phyloP scores from a whole-genome alignment of 2,888 invertebrate genomes.

The Minunthozetes semirufus region DNA sequence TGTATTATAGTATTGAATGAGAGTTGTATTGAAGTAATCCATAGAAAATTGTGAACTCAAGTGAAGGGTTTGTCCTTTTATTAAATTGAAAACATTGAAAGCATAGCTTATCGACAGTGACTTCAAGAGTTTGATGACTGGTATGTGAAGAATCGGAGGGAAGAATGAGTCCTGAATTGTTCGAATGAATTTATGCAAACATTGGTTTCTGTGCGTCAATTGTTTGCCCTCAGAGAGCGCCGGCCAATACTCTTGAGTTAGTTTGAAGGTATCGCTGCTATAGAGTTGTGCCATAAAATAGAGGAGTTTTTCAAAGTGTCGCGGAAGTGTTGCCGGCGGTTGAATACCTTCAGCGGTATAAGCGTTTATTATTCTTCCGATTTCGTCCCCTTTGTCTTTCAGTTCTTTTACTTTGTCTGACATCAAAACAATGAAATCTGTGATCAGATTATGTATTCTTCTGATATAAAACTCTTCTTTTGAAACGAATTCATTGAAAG shows the following conservation, averaged over 20 bases:
- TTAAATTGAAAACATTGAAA: constrained; percentile 38
- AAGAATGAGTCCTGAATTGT: constrained; percentile 37
- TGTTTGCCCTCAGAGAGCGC: constrained; percentile 22
- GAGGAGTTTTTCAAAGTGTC: constrained; percentile 76
- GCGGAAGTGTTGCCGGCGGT: constrained; percentile 60
- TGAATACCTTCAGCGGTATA: constrained; percentile 63
- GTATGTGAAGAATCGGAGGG: constrained; percentile 37
- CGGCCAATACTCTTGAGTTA: constrained; percentile 35
- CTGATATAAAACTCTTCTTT: constrained; percentile 73
- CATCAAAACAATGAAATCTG: constrained; percentile 87
- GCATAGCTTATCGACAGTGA: constrained; percentile 34
- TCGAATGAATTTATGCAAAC: constrained; percentile 37
- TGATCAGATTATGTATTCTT: constrained; percentile 72
- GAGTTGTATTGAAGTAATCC: constrained; percentile 33
- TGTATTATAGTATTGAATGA: constrained; percentile 33
- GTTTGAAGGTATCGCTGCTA: constrained; percentile 22
- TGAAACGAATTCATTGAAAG: constrained; percentile 62
- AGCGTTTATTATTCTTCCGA: constrained; percentile 61
- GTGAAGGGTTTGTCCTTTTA: constrained; percentile 31
- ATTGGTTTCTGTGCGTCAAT: constrained; percentile 13
- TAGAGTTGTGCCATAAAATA: constrained; percentile 51
- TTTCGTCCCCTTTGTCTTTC: constrained; percentile 77
- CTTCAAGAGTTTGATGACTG: constrained; percentile 36
- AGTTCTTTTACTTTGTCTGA: constrained; percentile 81
- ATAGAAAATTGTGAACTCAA: constrained; percentile 35